Evolutionary conservation across 1,140 invertebrate genomes (phyloP), one percentile per base, ranked within the genome.

Genomic region (Apis dorsata): DNA sequence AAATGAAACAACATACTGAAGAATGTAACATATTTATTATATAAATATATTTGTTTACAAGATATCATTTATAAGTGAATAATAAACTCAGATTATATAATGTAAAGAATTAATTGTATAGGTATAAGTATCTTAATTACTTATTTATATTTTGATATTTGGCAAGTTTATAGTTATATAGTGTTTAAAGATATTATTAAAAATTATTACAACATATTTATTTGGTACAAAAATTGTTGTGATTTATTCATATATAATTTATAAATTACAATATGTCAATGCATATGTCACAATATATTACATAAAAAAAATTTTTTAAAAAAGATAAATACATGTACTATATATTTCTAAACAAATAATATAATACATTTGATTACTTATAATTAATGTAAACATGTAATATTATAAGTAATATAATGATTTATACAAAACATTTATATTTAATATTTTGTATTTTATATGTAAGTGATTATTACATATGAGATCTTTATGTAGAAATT

Each of bases 371-470:
- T 78, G 74, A 86, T 11, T 34, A 49, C 19, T 60, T 65, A 70
- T 80, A 66, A 74, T 66, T 66, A 81, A 73, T 85, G 63, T 79
- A 34, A 75, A 75, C 34, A 84, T 83, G 62, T 86, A 80, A 83
- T 79, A 60, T 79, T 83, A 74, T n/a, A 86, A 62, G 74, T 78
- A 69, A 77, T 53, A 70, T 73, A 75, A 9, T 78, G 13, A 28
- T 77, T 49, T 70, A 59, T 74, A 60, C 44, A 76, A 55, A 79
- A 63, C 74, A 82, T n/a, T 55, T 77, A 55, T 71, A 85, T 7
- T 59, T 76, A 44, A 21, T 81, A 85, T 7, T 72, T 71, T 65
- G 51, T 85, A 76, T 57, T 73, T 72, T 44, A 62, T 83, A 72
- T 3, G 34, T 72, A 86, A 81, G 78, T 24, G 57, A 81, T 69